Evolutionary conservation across 2,888 invertebrate species (phyloP).

Genomic region (Thymelicus lineola): DNA sequence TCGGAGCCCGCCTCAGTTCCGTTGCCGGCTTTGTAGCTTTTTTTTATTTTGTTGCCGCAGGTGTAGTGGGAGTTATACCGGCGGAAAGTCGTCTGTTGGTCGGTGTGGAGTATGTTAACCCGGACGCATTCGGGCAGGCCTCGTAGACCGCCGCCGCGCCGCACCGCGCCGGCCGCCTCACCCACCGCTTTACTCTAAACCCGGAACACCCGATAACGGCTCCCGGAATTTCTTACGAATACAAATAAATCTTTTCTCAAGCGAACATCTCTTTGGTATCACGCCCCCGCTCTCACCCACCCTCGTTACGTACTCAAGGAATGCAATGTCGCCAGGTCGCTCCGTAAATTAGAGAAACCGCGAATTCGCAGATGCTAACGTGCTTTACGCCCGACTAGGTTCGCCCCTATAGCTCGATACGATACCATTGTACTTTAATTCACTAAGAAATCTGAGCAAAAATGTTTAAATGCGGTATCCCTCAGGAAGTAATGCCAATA

Average conservation of each 20-base stretch:
- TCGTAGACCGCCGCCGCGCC: constrained; percentile 59
- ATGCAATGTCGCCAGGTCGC: constrained; percentile 76
- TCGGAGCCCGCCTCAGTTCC: constrained; percentile 63
- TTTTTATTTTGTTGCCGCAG: constrained; percentile 83
- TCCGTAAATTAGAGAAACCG: constrained; percentile 47
- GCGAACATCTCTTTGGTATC: constrained; percentile 77
- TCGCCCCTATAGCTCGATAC: constrained; percentile 82
- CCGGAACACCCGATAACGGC: constrained; percentile 75
- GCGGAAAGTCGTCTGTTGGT: constrained; percentile 87
- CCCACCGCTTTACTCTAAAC: constrained; percentile 62
- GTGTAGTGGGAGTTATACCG: constrained; percentile 87
- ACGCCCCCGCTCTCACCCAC: constrained; percentile 63
- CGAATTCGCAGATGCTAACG: constrained; percentile 79
- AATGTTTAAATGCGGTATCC: constrained; percentile 72
- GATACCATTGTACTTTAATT: constrained; percentile 60
- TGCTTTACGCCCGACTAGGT: constrained; percentile 77
- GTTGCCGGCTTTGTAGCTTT: constrained; percentile 80
- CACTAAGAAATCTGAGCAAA: constrained; percentile 55
- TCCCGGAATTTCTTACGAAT: constrained; percentile 75
- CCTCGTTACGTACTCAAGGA: constrained; percentile 68
- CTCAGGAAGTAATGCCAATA: constrained; percentile 82
- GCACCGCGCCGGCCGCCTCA: constrained; percentile 50
- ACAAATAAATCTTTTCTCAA: constrained; percentile 79
- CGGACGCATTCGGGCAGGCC: constrained; percentile 81
- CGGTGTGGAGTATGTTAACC: constrained; percentile 86